phyloP scores from a whole-genome alignment of 1,140 invertebrate genomes.

The Eumeta japonica region DNA sequence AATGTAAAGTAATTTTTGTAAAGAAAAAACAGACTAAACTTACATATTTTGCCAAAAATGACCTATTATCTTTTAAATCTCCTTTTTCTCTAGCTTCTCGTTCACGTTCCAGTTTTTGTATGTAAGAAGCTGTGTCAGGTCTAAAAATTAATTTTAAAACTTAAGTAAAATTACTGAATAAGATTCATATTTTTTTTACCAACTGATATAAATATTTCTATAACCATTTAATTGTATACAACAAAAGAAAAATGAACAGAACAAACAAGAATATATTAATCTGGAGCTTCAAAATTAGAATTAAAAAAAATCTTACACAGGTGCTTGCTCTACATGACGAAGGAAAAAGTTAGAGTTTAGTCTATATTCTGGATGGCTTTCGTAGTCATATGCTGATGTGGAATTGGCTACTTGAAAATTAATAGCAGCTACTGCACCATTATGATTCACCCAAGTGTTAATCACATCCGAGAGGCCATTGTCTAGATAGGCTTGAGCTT shows the following conservation, averaged over 20 bases:
- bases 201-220: too few relatives aligned
- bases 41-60: constrained; percentile 96
- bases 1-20: not conserved
- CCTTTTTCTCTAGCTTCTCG: constrained; percentile 86
- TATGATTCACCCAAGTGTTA: constrained; percentile 70
- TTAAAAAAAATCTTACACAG: constrained; percentile 62
- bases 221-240: constrained; percentile 4
- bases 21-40: constrained; percentile 49
- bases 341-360: constrained; percentile 75
- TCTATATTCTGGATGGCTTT: constrained; percentile 44
- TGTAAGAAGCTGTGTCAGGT: constrained; percentile 89
- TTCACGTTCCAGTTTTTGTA: constrained; percentile 88
- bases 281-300: too few relatives aligned
- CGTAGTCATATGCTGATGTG: constrained; percentile 43
- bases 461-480: constrained; percentile 67
- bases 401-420: constrained; percentile 50
- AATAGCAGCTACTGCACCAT: constrained; percentile 70
- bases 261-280: too few relatives aligned
- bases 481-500: constrained; percentile 66
- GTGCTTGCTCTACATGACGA: constrained; percentile 69
- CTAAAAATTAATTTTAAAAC: constrained; percentile 55
- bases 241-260: too few relatives aligned
- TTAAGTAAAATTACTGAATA: constrained; percentile 25
- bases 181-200: constrained; percentile 7
- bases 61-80: constrained; percentile 87